Evolutionary conservation across 30 jellyfish, hydroid and myxozoan genomes (phyloP).

Genomic region (Hydractinia symbiolongicarpus): DNA sequence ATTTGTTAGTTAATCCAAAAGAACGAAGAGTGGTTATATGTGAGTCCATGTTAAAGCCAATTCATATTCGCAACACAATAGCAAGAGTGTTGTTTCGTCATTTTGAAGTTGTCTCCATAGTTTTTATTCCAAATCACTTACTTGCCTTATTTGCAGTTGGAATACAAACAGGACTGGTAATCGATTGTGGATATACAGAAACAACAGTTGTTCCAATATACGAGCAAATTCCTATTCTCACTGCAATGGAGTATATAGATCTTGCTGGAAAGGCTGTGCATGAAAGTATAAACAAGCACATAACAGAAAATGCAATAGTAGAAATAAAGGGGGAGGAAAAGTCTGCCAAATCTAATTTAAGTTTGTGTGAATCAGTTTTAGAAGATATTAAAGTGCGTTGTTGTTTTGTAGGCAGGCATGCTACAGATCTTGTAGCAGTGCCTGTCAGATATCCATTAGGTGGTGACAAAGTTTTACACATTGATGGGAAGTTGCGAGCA

Average conservation of each 20-base stretch:
- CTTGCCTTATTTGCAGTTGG: conserved; percentile 88
- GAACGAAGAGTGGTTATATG: conserved; percentile 86
- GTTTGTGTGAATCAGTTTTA: conserved; percentile 21
- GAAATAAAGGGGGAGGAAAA: conserved; percentile 22
- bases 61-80: conserved; percentile 47
- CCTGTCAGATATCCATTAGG: conserved; percentile 49
- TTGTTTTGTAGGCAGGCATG: conserved; percentile 75
- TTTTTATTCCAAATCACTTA: conserved; percentile 76
- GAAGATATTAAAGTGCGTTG: conserved; percentile 76
- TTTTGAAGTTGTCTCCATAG: conserved; percentile 77
- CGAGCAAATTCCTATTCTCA: conserved; percentile 74
- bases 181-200: conserved; percentile 92
- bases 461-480: conserved; percentile 32
- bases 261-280: conserved; percentile 62
- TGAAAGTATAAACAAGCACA: conserved; percentile 32
- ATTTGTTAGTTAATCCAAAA: conserved; percentile 83
- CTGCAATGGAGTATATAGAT: conserved; percentile 70
- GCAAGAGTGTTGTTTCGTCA: conserved; percentile 62
- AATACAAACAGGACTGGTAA: conserved; percentile 70
- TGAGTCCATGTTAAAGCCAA: conserved; percentile 77
- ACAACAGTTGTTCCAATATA: conserved; percentile 71
- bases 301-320: conserved; percentile 32
- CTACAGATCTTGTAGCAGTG: conserved; percentile 39
- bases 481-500: conserved; percentile 71
- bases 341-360: conserved; percentile 31